Evolutionary conservation across 2,113 vertebrate genomes (phyloP), one percentile per base, ranked within the genome.

Genomic region (Elanus axillaris): DNA sequence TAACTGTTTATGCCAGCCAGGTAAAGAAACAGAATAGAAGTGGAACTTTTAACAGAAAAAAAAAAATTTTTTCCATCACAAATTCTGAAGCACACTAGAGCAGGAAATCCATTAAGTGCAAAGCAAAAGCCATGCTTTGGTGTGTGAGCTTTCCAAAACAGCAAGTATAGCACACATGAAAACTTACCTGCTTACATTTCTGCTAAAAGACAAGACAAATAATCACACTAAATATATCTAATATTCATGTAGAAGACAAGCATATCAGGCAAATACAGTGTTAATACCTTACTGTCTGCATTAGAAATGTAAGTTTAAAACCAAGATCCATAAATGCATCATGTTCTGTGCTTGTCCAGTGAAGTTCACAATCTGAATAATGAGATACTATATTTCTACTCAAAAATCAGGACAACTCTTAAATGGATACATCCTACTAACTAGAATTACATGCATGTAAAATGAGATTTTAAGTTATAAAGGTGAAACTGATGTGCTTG

Each of bases 121-220:
- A 78, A 79, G 71, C 26, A 59, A 74, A 88, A 86, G 34, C 56
- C 56, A 50, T 59, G 74, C n/a, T n/a, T n/a, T n/a, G n/a, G n/a
- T n/a, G n/a, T n/a, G n/a, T n/a, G n/a, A n/a, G n/a, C n/a, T n/a
- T n/a, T n/a, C n/a, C n/a, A n/a, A n/a, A n/a, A n/a, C n/a, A n/a
- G 25, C 34, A 90, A 59, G 34, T 50, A 13, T 10, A 71, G 34
- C 42, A 64, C 47, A 47, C 25, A 25, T 6, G 2, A 71, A 74
- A 43, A 81, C 93, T 91, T 90, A 97, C 84, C 92, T 90, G 78
- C 59, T 95, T 79, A 90, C 36, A 58, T 14, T 90, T 92, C 88
- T 76, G 74, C 69, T 82, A 92, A 87, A 95, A 87, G 67, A 66
- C 76, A 93, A 95, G 53, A 80, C 11, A 94, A 88, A 90, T 43